These are phyloP conservation scores for Caenorhabditis sp. DNA, from an alignment of 2,888 invertebrate genomes.

Conservation along the genomic window DNA sequence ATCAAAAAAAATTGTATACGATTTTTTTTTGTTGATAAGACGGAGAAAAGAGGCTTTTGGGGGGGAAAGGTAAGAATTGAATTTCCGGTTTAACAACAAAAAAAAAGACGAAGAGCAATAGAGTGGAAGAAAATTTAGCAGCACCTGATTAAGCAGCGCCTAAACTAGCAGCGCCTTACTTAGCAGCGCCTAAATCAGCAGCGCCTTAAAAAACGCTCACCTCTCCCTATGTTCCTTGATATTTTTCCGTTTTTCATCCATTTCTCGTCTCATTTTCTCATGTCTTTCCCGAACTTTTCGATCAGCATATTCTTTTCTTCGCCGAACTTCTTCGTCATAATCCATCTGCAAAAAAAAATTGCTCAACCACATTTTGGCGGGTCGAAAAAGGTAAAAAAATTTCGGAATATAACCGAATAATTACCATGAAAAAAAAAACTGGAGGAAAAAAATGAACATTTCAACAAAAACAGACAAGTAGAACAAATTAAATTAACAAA, in stretches of 20 bases:
- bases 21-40: neutral
- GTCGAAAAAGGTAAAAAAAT: neutral
- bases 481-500: neutral
- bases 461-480: slow-evolving; percentile 9
- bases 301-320: slow-evolving; percentile 52
- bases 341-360: neutral
- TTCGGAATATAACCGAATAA: slow-evolving; percentile 12
- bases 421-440: slow-evolving; percentile 7
- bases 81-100: neutral
- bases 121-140: neutral
- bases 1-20: neutral
- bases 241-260: slow-evolving; percentile 28
- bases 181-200: too few relatives aligned
- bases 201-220: too few relatives aligned
- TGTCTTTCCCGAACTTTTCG: slow-evolving; percentile 44
- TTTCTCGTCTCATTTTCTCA: slow-evolving; percentile 39
- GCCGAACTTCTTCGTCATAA: neutral
- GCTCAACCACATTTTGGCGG: too few relatives aligned
- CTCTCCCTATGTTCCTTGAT: slow-evolving; percentile 31
- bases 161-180: neutral
- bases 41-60: too few relatives aligned
- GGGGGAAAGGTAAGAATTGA: neutral
- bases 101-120: neutral
- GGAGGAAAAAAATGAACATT: slow-evolving; percentile 9
- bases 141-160: too few relatives aligned